These are phyloP conservation scores for Porites rus DNA, from an alignment of 92 coral and sea anemone genomes.

Conservation along the genomic window DNA sequence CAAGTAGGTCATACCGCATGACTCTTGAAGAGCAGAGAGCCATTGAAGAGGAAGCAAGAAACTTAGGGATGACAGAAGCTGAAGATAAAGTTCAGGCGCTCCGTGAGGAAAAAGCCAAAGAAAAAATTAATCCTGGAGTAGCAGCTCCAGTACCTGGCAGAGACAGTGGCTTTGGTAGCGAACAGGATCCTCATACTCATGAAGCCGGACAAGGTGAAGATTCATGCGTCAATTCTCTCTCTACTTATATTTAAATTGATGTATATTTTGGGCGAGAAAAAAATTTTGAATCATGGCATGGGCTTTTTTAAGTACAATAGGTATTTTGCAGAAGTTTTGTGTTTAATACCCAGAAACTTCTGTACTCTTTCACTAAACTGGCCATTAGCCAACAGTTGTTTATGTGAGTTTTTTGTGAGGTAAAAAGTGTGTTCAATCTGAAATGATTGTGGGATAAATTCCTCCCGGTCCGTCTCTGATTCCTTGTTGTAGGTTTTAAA, in stretches of 20 bases:
- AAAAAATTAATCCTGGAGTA: constrained; percentile 41
- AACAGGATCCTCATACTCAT: constrained; percentile 84
- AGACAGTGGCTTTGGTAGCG: constrained; percentile 88
- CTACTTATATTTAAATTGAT: too few species aligned
- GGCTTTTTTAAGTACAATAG: too few species aligned
- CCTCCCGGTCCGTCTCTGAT: background rate
- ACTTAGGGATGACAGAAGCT: constrained; percentile 62
- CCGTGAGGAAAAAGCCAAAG: constrained; percentile 62
- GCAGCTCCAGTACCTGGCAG: constrained; percentile 71
- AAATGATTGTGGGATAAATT: too few species aligned
- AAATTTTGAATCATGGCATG: too few species aligned
- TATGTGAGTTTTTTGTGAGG: too few species aligned
- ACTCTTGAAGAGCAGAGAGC: constrained; percentile 83
- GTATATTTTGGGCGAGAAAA: too few species aligned
- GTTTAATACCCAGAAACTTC: too few species aligned
- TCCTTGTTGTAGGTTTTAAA: background rate
- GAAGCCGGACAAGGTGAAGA: constrained; percentile 56
- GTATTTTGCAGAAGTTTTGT: too few species aligned
- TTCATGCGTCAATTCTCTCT: background rate
- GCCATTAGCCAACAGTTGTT: too few species aligned
- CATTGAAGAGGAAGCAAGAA: constrained; percentile 79
- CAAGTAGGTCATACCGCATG: constrained; percentile 63
- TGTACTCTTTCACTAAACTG: too few species aligned
- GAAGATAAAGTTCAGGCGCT: constrained; percentile 67
- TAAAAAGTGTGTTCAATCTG: too few species aligned